These are phyloP conservation scores for Diplosoma virens DNA, from an alignment of 23 tunicate genomes.

Conservation along the genomic window DNA sequence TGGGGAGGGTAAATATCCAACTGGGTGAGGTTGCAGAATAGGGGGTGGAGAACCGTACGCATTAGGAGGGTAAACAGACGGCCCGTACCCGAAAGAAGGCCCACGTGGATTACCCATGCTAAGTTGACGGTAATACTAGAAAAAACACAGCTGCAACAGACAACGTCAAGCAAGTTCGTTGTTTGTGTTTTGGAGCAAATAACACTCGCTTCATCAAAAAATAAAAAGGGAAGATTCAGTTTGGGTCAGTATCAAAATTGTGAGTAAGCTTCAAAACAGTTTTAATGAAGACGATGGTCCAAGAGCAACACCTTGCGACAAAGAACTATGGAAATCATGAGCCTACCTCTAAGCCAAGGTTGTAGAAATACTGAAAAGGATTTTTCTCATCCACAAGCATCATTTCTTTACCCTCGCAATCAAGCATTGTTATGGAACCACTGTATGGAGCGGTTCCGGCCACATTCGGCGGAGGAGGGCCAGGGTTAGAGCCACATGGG, in stretches of 20 bases:
- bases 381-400: conserved; percentile 38
- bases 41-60: neutral
- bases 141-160: neutral
- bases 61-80: neutral
- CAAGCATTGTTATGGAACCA: conserved; percentile 40
- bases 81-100: neutral
- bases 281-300: no score
- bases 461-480: neutral
- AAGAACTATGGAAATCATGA: neutral
- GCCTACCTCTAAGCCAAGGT: conserved; percentile 55
- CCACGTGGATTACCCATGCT: conserved; percentile 7
- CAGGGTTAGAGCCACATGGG: neutral
- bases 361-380: conserved; percentile 62
- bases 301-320: no score
- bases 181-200: no score
- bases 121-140: conserved; percentile 45
- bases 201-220: neutral
- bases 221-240: no score
- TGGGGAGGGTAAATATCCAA: neutral
- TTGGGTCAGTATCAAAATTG: no score
- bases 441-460: conserved; percentile 30
- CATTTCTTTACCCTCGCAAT: conserved; percentile 51
- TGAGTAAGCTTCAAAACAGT: no score
- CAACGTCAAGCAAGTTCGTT: neutral
- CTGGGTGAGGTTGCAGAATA: conserved; percentile 17